Base-by-base conservation (phyloP, 2,797 vertebrate species). In the Anisognathus igniventris region DNA sequence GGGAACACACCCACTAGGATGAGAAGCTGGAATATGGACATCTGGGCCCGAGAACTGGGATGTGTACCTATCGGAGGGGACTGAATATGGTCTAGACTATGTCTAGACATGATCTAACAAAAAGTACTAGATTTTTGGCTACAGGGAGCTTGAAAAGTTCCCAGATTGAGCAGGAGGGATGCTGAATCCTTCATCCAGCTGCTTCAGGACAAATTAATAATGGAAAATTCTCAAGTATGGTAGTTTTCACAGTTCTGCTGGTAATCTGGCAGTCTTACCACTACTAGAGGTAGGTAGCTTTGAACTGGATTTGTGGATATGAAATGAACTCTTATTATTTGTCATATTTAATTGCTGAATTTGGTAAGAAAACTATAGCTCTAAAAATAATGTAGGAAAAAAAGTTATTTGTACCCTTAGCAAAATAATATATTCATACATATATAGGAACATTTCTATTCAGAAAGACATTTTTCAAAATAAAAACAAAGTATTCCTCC, bases 51-150 rank as follows among this genome's bases (percentile, higher is more conserved):
- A 71, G 66, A 82, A 58, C 30, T 79, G 39, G 37, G 47, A 53
- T 47, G 6, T 72, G 47, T 61, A 91, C 86, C 88, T 92, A 50
- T 25, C 81, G 33, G 27, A 42, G 50, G 66, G 42, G 39, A 75
- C 27, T 91, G 58, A 58, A n/a, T 39, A 39, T 68, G 77, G 81
- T 78, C 91, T 92, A 77, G 64, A 77, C 86, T 67, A 13, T 68
- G 89, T 90, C 94, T 95, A 94, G 95, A 94, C 89, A 81, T 87
- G 84, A 94, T 75, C 70, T 95, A 94, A 93, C 47, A 71, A 81
- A 67, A 77, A 92, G 22, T 72, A 42, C 87, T 72, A 72, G n/a
- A 39, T 19, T 84, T 94, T 91, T 91, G 84, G 80, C 91, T 72
- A 48, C 1, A 0, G 16, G 9, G 45, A 77, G 7, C 53, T 83